Evolutionary conservation across 2,113 vertebrate species (phyloP), one percentile per base, ranked within the genome.

Genomic region (Penelope pileata): DNA sequence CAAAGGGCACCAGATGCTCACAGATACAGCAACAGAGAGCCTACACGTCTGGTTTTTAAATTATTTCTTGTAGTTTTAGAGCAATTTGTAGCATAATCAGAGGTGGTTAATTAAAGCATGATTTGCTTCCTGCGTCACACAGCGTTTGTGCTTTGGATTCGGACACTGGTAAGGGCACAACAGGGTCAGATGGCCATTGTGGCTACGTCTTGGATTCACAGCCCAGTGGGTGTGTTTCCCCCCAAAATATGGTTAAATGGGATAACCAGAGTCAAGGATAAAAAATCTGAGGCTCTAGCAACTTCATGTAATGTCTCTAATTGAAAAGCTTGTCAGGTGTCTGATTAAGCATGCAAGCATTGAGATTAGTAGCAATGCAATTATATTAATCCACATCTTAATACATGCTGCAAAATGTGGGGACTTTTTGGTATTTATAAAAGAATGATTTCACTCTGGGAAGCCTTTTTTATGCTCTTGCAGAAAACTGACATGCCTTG

Each of bases 1-100:
- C 93, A 74, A 34, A 89, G 72, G 74, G 74, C 87, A 91, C 89
- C 94, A 95, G 96, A 82, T 93, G 91, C 84, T 96, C 56, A 2
- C 78, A 87, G 30, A 92, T 66, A 45, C 51, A 50, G 80, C 67
- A 36, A 62, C 67, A 42, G 60, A 67, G 32, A 74, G 58, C n/a
- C 21, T 24, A 2, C 5, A 32, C 67, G 83, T 45, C 58, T 38
- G 75, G 16, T 26, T 90, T 79, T 86, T n/a, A 74, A 96, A 66
- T 74, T 6, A 80, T 91, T 45, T 5, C 45, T 27, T 12, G 36
- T 18, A 17, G 50, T 91, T 88, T 85, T 50, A 54, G 75, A 91
- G 63, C 74, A 24, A 83, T 92, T 84, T 73, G 70, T 32, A 10
- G 64, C 17, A 9, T 70, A 77, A 92, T 94, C 80, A 87, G 75